Conservation (phyloP, 2,888 invertebrate genomes). For the Athalia circularis region DNA sequence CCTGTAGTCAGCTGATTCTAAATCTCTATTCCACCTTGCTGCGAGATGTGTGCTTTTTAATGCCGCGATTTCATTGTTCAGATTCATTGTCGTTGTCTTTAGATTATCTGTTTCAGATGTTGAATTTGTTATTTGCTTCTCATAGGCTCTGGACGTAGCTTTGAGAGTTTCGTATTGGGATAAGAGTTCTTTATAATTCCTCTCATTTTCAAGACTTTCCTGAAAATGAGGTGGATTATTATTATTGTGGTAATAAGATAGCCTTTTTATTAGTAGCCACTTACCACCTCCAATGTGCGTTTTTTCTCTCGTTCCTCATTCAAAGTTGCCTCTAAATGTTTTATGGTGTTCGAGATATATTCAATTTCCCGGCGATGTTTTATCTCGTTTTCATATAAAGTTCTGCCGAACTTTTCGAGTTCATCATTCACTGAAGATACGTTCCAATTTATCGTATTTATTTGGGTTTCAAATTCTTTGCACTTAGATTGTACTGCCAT, state of each 20-base stretch:
- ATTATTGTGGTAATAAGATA: not conserved
- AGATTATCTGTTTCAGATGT: not conserved
- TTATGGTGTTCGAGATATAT: slow-evolving; percentile 37
- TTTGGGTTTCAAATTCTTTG: not conserved
- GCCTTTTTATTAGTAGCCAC: not conserved
- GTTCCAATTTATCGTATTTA: not conserved
- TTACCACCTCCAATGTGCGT: slow-evolving; percentile 12
- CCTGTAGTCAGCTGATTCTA: slow-evolving; percentile 15
- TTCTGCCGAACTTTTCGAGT: slow-evolving; percentile 33
- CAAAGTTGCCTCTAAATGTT: not conserved
- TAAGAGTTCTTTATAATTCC: not conserved
- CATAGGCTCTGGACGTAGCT: not conserved
- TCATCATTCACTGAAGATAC: slow-evolving; percentile 34
- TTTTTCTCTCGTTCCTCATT: slow-evolving; percentile 45
- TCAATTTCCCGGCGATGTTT: slow-evolving; percentile 45
- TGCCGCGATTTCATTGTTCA: not conserved
- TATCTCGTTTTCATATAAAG: slow-evolving; percentile 29
- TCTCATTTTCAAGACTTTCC: not conserved
- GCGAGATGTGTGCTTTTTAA: not conserved
- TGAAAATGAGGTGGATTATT: not conserved
- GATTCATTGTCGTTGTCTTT: not conserved
- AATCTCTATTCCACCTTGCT: slow-evolving; percentile 9
- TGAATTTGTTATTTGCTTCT: not conserved
- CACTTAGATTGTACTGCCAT: not conserved
- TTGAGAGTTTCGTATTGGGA: not conserved